Evolutionary conservation across 2,797 vertebrate species (phyloP), one percentile per base, ranked within the genome.

Genomic region (Tamandua tetradactyla): DNA sequence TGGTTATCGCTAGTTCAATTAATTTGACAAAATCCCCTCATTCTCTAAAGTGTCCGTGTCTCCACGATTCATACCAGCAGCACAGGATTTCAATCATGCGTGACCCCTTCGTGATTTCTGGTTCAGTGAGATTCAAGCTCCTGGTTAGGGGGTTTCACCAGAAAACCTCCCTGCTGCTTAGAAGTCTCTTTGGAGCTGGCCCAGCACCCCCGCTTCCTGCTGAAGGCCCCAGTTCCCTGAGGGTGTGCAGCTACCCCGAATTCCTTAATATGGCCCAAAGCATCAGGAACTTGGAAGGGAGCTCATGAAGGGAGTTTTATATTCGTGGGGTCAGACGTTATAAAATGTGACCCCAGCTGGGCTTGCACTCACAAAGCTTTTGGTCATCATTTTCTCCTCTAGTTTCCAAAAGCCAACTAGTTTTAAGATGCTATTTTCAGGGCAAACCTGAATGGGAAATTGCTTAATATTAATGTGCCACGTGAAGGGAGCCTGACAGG

Each of bases 201-300:
- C 15, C 8, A 18, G 15, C 5, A 44, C 40, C 55, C 18, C 2
- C 20, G 2, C 55, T 83, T n/a, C 44, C 13, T 32, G 15, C 4
- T 0, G 4, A 6, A 40, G 35, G 61, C 11, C 2, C 13, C 35
- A 4, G 17, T 6, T 62, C 32, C 66, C 49, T 0, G 4, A 6
- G 35, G 35, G 15, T 13, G 11, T 0, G 0, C 22, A 44, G 14
- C 7, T 27, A 3, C 11, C 1, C 37, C 22, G 3, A 27, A 0
- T 23, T 22, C 81, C 42, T 5, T 2, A 5, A 17, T 49, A 25
- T 15, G 75, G 27, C 30, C 74, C 66, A 13, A 40, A 12, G 44
- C 13, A 9, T 42, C 23, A 44, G 74, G 35, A 57, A 11, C 37
- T 11, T 3, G 52, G 18, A 64, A 69, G 75, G 68, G 83, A 74